Evolutionary conservation across 2,888 invertebrate genomes (phyloP).

Genomic region (Leuctra nigra): DNA sequence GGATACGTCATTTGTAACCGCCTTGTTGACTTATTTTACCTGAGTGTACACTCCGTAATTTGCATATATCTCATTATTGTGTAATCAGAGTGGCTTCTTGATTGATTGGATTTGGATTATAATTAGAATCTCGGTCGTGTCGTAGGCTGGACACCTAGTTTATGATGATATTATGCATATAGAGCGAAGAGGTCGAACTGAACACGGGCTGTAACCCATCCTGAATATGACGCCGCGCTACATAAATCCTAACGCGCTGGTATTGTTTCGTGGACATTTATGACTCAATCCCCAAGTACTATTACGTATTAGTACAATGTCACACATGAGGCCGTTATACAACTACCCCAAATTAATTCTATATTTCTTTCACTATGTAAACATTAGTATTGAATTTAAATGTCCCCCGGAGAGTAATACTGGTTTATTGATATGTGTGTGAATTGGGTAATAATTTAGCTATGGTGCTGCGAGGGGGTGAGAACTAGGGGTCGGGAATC

Average conservation of each 20-base stretch:
- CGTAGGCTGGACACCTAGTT: too few relatives aligned
- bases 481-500: too few relatives aligned
- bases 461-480: background rate
- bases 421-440: background rate
- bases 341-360: constrained; percentile 4
- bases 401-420: constrained; percentile 1
- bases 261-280: constrained; percentile 12
- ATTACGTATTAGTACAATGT: background rate
- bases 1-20: too few relatives aligned
- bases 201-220: too few relatives aligned
- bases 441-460: background rate
- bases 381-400: constrained; percentile 6
- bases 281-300: constrained; percentile 5
- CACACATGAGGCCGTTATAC: constrained; percentile 9
- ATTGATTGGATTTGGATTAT: too few relatives aligned
- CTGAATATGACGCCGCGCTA: background rate
- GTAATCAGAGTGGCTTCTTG: too few relatives aligned
- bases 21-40: too few relatives aligned
- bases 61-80: too few relatives aligned
- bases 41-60: too few relatives aligned
- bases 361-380: background rate
- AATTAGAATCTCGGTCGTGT: too few relatives aligned
- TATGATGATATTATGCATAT: too few relatives aligned
- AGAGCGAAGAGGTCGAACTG: too few relatives aligned
- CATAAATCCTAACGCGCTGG: background rate